Evolutionary conservation across 2,888 invertebrate species (phyloP), one percentile per base, ranked within the genome.

Genomic region (Frankliniella fusca): DNA sequence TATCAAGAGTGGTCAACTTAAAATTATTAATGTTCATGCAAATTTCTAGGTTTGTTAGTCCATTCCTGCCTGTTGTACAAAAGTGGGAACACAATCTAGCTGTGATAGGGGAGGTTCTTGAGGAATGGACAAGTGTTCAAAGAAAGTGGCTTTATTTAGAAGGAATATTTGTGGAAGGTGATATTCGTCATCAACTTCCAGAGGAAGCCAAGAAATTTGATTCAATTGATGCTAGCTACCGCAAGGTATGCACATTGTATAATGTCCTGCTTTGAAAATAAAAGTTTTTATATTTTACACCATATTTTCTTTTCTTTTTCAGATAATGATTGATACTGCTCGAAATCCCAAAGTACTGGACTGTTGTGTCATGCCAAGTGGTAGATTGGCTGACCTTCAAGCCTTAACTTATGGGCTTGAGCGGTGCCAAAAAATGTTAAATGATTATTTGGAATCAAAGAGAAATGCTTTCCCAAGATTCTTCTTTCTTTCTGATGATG

Each of bases 401-500:
- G 90, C 91, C 80, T 89, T 97, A 80, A 93, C 93, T 81, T 83
- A 89, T 27, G 95, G 95, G 1, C 89, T 98, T 82, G 97, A 97
- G 87, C 93, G 91, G 87, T 97, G 97, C 88, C 97, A 97, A 88
- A 97, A 97, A 87, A 96, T 97, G 0, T 89, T 97, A 82, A 95
- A 95, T 86, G 95, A 97, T 86, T 97, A 97, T 87, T 89, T 97
- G 84, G 96, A 96, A 87, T 93, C 94, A 0, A 97, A 97, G 88
- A 90, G 97, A 80, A 92, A 94, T 83, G 92, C 95, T 84, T 97
- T 97, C 88, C 96, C 97, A 3, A 89, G 97, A 81, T 97, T 97
- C 89, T 97, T 95, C 89, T 97, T 97, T 88, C 95, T 97, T 86
- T 97, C 97, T 5, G 97, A 97, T 49, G 97, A 97, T 86, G 97